Conservation (phyloP, 2,888 invertebrate genomes). For the Eupeodes latifasciatus region DNA sequence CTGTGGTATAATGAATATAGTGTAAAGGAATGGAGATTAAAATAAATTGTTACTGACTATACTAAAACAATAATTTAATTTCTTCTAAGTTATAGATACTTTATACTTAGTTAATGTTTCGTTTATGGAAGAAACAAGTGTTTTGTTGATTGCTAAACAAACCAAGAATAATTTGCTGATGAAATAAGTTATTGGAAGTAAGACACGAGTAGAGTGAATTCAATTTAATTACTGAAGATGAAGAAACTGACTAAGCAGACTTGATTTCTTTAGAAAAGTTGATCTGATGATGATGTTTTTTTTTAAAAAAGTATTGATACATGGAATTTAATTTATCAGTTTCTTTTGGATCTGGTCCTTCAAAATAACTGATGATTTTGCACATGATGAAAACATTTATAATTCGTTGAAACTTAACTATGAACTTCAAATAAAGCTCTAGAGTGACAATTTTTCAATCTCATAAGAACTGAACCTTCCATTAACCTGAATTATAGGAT, state of each 20-base stretch:
- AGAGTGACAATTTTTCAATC: too few species aligned
- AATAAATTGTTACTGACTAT: constrained; percentile 4
- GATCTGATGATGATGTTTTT: neutral
- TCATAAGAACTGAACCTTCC: too few species aligned
- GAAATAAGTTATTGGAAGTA: neutral
- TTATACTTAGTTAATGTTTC: too few species aligned
- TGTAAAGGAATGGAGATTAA: constrained; percentile 75
- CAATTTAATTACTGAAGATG: neutral
- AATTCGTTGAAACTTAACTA: too few species aligned
- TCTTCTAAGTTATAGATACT: neutral
- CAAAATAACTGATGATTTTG: neutral
- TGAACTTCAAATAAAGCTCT: too few species aligned
- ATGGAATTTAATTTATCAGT: neutral
- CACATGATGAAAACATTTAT: too few species aligned
- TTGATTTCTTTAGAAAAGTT: neutral
- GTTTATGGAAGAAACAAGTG: neutral
- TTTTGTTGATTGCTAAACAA: constrained; percentile 8
- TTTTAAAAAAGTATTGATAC: neutral
- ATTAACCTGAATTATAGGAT: too few species aligned
- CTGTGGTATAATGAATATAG: constrained; percentile 81
- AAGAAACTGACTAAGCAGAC: neutral
- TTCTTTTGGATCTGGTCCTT: neutral
- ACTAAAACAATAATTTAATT: constrained; percentile 1
- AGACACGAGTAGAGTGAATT: neutral
- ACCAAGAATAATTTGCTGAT: neutral